These are phyloP conservation scores for Urocolius indicus DNA, from an alignment of 2,113 vertebrate species.

Conservation along the genomic window DNA sequence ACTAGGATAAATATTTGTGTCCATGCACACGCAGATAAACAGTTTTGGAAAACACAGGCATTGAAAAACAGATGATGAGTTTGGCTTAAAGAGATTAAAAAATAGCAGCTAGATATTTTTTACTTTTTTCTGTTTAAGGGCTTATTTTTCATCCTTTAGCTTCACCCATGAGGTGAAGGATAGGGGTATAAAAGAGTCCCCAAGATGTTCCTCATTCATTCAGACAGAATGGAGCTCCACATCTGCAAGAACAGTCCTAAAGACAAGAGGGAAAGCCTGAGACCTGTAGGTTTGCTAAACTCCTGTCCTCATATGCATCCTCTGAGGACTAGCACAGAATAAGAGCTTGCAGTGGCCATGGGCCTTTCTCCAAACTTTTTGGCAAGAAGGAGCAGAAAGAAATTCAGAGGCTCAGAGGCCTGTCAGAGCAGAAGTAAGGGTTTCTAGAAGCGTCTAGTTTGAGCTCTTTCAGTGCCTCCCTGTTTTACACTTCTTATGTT, in stretches of 20 bases:
- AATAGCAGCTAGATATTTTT: not conserved
- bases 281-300: not conserved
- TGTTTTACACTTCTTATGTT: not conserved
- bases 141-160: conserved; percentile 16
- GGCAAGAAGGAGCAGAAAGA: not conserved
- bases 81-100: conserved; percentile 33
- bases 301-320: not conserved
- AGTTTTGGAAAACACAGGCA: conserved; percentile 8
- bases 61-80: not conserved
- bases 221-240: not conserved
- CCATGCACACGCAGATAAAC: conserved; percentile 31
- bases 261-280: not conserved
- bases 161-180: not conserved
- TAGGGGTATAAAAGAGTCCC: not conserved
- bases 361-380: not conserved
- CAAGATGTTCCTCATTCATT: not conserved
- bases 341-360: not conserved
- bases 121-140: conserved; percentile 23
- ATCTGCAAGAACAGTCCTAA: not conserved
- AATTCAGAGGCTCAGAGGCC: not conserved
- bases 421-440: not conserved
- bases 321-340: not conserved
- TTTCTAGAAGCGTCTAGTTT: not conserved
- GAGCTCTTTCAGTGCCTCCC: not conserved
- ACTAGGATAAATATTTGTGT: conserved; percentile 55